Evolutionary conservation across 1,140 invertebrate species (phyloP), one percentile per base, ranked within the genome.

Genomic region (Gyrodactylus bullatarudis): DNA sequence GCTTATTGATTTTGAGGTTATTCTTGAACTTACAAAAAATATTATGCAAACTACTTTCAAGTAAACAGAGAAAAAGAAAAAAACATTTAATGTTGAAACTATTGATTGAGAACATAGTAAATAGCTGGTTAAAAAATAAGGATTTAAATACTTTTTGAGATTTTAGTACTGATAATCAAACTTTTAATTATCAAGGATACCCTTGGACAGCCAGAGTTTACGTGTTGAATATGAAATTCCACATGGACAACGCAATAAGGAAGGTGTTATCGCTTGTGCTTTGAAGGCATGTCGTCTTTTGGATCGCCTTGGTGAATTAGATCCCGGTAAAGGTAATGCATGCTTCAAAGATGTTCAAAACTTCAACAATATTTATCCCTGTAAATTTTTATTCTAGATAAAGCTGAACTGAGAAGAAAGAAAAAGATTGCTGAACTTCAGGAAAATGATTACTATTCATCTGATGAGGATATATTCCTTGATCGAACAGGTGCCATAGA

Each of bases 381-480:
- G n/a, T 54, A 54, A 16, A 16, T n/a, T 54, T 54, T 54, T 54
- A 16, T n/a, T 54, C 34, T 23, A 23, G 69, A 69, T 21, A 21
- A 26, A 19, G 72, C 26, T 20, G 72, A 24, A 26, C 16, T 26
- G 16, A 27, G 26, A 16, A 26, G 21, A 19, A 2, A 73, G 26
- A 1, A 22, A 2, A 21, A 20, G 26, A 22, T 71, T 16, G 20
- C n/a, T 20, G 86, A 88, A 77, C 87, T 87, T 87, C 86, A 87
- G 78, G 88, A 89, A 34, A 86, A 91, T 78, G 89, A 94, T 82
- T 94, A 84, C 79, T 93, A 93, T 79, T 89, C 93, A 78, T 91
- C 88, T n/a, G 93, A 97, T 79, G 93, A 97, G 75, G 94, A 97
- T 79, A 88, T 87, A 21, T 98, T 89, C 82, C 84, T 93, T 72